Base-by-base conservation (phyloP, 2,113 vertebrate genomes). In the Pygoscelis antarcticus region DNA sequence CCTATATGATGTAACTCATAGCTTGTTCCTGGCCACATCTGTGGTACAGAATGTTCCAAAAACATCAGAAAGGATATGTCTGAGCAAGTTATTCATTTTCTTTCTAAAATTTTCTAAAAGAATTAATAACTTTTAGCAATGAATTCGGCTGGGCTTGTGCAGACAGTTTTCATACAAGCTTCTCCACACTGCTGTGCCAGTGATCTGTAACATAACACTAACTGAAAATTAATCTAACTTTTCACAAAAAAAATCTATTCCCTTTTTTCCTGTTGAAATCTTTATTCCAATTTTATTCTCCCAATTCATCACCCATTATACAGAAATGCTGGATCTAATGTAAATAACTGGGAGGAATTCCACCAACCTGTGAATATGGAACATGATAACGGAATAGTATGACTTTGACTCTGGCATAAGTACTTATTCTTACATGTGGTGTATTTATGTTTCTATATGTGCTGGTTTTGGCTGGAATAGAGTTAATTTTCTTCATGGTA, bases 11-110 rank as follows among this genome's bases (percentile, higher is more conserved):
- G 57, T 64, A 91, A 84, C 57, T 84, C 89, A 47, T 38, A 84
- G 77, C 76, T 72, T 72, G 19, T 91, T 96, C 52, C 84, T 79
- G 52, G 57, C 38, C 89, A 91, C 77, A 95, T 96, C 81, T 96
- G 87, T 82, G 87, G 46, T 84, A 93, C 58, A 77, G 74, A 83
- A 76, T 52, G 69, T 95, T 93, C 89, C 91, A 91, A 87, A 95
- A 82, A 72, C 93, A 91, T 87, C 70, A 83, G 86, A 94, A 95
- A 92, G 69, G 92, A 97, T 92, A 49, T 84, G 95, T 81, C 89
- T 95, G 81, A 97, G 70, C 94, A 94, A 79, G 93, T 92, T 85
- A 58, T 46, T 89, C 0, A 92, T 94, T 89, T 93, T 93, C 76
- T 92, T 62, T 85, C 74, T 95, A 82, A 82, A 92, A 95, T 69